Evolutionary conservation across 2,797 vertebrate species (phyloP).

Genomic region (Steatocranus sp.): DNA sequence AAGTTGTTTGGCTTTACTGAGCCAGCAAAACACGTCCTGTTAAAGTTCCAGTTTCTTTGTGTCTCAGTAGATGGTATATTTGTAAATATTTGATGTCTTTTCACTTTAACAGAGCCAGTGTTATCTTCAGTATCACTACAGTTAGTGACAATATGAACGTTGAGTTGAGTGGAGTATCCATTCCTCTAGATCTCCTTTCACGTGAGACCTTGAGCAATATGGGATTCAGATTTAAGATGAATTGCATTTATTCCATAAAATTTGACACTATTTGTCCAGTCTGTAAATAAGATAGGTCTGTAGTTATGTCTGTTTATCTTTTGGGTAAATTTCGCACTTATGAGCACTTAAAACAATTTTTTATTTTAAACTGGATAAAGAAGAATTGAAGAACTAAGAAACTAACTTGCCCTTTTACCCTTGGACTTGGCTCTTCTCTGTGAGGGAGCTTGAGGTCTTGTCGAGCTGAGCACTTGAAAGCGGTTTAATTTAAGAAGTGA

Average conservation of each 20-base stretch:
- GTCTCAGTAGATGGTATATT: background rate
- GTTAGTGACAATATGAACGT: conserved; percentile 6
- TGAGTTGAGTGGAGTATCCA: background rate
- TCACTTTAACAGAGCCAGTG: background rate
- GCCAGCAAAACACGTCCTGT: background rate
- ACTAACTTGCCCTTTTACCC: background rate
- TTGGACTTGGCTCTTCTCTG: background rate
- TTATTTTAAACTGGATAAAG: background rate
- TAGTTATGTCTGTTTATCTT: background rate
- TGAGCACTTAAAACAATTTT: background rate
- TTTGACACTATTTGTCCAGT: background rate
- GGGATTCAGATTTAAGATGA: background rate
- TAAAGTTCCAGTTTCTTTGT: background rate
- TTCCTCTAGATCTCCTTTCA: background rate
- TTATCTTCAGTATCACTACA: background rate
- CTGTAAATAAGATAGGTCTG: background rate
- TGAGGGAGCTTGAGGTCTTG: background rate
- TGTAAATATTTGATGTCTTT: background rate
- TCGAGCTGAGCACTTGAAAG: conserved; percentile 6
- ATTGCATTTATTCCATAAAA: background rate
- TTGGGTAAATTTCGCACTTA: accelerated
- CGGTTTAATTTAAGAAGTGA: conserved; percentile 25
- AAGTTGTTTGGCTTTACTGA: background rate
- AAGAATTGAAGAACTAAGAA: background rate
- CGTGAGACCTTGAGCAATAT: background rate